Base-by-base conservation (phyloP, 2,888 invertebrate genomes). In the Cerastis leucographa region DNA sequence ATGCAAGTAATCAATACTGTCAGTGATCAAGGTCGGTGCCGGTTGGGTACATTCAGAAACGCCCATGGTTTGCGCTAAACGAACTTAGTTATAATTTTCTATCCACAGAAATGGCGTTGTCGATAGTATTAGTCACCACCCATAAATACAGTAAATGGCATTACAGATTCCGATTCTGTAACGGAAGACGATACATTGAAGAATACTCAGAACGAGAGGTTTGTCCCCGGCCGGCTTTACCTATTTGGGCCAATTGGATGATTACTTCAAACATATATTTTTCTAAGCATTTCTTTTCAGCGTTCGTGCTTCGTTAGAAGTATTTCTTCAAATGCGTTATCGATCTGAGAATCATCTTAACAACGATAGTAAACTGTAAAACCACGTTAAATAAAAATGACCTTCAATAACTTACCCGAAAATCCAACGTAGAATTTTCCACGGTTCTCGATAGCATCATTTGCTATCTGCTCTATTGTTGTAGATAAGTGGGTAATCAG, bases 401-500 rank as follows among this genome's bases (percentile, higher is more conserved):
- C 84, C 86, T 86, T 88, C 66, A 80, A 2, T 8, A 73, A 61
- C 92, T 94, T 95, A 98, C 98, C 98, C 91, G 98, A 98, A 85
- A 98, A 96, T 56, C 98, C 98, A 78, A 99, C 94, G 90, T 97
- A 97, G 95, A 98, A 98, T 73, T 97, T 94, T 82, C 97, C 97
- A 82, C 97, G 96, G 82, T 94, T 97, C 67, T 95, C 92, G 76
- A 98, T 98, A 44, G 98, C 97, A 87, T 97, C 97, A 81, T 97
- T 97, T 0, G 98, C 97, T 88, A 97, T 97, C 87, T 97, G 96
- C 91, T 98, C 97, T 61, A 98, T 97, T 86, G 98, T 97, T 7
- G 95, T 94, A 72, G 97, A 95, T 40, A 98, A 94, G 90, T 97
- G 97, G 68, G 94, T 94, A 62, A 97, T 97, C 29, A 98, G 97